Percentiles rank a stretch among this genome's conserved stretches.
Conservation (phyloP, 1,140 invertebrate species). For the Spodoptera frugiperda region DNA sequence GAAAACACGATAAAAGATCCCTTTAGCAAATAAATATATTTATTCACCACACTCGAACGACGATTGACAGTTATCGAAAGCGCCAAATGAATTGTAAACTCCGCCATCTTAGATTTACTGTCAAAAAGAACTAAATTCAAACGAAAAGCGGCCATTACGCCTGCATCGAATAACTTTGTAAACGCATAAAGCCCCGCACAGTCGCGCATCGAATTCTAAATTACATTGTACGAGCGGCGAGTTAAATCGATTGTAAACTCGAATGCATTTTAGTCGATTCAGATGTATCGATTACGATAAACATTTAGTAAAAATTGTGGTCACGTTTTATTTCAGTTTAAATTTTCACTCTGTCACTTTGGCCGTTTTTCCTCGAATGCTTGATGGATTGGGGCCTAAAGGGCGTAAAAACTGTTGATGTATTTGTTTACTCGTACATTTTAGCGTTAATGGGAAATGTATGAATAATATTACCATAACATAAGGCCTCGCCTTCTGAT, state of each 20-base stretch:
- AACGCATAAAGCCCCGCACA: conserved; percentile 75
- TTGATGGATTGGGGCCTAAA: conserved; percentile 20
- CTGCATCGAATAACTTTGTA: conserved; percentile 60
- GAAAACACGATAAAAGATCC: conserved; percentile 55
- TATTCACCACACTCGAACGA: conserved; percentile 73
- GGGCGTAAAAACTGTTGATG: conserved; percentile 41
- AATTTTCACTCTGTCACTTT: conserved; percentile 66
- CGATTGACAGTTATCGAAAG: conserved; percentile 82
- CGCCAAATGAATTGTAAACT: conserved; percentile 79
- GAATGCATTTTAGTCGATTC: conserved; percentile 74
- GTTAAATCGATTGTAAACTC: conserved; percentile 81
- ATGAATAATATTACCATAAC: background rate
- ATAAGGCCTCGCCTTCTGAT: too few species aligned
- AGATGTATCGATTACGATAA: conserved; percentile 77
- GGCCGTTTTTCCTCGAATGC: conserved; percentile 45
- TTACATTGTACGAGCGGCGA: conserved; percentile 66
- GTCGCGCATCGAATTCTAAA: conserved; percentile 79
- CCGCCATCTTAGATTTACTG: conserved; percentile 37
- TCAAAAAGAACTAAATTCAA: conserved; percentile 45
- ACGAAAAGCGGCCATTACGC: conserved; percentile 8
- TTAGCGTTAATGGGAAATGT: background rate
- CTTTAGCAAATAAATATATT: conserved; percentile 79
- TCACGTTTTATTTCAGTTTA: conserved; percentile 74
- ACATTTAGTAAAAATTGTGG: conserved; percentile 68
- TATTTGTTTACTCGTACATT: conserved; percentile 40